Percentiles rank a stretch among this genome's conserved stretches.
Evolutionary conservation across 2,797 vertebrate species (phyloP).

Genomic region (Lagocephalus sceleratus): DNA sequence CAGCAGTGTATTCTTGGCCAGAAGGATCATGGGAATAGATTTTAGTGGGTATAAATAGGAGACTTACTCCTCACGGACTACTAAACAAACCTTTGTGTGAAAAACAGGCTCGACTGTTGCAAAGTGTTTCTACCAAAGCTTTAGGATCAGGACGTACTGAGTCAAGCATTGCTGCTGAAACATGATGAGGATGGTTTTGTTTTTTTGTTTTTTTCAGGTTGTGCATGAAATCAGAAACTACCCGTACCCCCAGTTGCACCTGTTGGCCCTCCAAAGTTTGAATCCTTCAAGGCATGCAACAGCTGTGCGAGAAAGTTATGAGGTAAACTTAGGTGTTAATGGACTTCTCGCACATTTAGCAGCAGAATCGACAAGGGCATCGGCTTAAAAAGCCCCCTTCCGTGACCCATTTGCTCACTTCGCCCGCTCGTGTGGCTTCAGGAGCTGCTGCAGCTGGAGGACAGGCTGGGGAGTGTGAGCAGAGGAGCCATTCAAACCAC

Average conservation of each 20-base stretch:
- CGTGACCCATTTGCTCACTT: too few species aligned
- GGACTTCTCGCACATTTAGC: background rate
- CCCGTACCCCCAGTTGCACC: constrained; percentile 94
- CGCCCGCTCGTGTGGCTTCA: constrained; percentile 40
- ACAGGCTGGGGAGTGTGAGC: constrained; percentile 90
- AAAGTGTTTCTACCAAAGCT: background rate
- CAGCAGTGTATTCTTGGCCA: too few species aligned
- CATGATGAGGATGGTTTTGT: constrained; percentile 7
- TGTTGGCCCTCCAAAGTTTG: constrained; percentile 93
- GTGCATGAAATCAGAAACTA: constrained; percentile 98
- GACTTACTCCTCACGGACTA: too few species aligned
- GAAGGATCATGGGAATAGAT: too few species aligned
- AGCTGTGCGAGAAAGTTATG: constrained; percentile 93
- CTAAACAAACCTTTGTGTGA: too few species aligned
- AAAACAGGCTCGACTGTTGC: too few species aligned
- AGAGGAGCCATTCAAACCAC: constrained; percentile 93
- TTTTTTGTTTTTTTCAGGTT: constrained; percentile 74
- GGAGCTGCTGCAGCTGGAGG: constrained; percentile 97
- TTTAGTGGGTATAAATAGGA: too few species aligned
- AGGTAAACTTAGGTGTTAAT: constrained; percentile 71
- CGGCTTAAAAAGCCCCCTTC: too few species aligned
- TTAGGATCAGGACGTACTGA: background rate
- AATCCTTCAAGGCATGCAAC: constrained; percentile 91
- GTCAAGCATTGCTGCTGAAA: background rate
- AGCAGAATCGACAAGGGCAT: background rate